Percentiles rank a stretch among this genome's conserved stretches.
Conservation (phyloP, 2,113 vertebrate species). For the Zosterops lateralis region DNA sequence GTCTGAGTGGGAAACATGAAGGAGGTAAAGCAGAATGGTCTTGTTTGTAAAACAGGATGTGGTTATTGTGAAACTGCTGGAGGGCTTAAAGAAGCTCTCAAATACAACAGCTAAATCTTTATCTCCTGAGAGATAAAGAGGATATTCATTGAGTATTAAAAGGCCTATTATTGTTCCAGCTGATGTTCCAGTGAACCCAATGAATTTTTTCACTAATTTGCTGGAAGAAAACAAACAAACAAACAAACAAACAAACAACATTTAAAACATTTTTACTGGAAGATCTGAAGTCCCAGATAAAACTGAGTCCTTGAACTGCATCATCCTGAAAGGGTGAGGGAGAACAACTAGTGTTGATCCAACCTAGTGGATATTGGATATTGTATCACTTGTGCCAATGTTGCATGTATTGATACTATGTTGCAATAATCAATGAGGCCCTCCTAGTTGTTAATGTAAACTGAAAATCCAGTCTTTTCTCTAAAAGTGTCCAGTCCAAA, state of each 20-base stretch:
- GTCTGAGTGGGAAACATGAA: neutral
- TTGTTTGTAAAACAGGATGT: slow-evolving; percentile 31
- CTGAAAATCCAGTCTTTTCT: neutral
- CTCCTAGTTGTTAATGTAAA: neutral
- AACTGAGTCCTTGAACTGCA: neutral
- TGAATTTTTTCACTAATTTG: neutral
- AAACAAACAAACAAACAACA: too few relatives aligned
- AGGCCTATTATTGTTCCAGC: neutral
- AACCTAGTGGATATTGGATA: fast-evolving
- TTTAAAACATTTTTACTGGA: neutral
- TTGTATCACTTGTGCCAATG: neutral
- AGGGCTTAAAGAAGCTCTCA: neutral
- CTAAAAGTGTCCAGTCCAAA: neutral
- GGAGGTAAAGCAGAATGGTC: neutral
- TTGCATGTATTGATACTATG: neutral
- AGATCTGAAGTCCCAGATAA: neutral
- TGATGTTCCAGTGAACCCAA: neutral
- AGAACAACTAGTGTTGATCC: neutral
- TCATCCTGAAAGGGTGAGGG: fast-evolving
- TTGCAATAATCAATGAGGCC: neutral
- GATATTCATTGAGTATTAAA: neutral
- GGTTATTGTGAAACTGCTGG: slow-evolving; percentile 21
- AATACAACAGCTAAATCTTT: neutral
- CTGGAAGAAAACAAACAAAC: neutral
- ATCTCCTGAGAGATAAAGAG: neutral